phyloP scores from a whole-genome alignment of 1,140 invertebrate species.

The Sarcophaga peregrina region DNA sequence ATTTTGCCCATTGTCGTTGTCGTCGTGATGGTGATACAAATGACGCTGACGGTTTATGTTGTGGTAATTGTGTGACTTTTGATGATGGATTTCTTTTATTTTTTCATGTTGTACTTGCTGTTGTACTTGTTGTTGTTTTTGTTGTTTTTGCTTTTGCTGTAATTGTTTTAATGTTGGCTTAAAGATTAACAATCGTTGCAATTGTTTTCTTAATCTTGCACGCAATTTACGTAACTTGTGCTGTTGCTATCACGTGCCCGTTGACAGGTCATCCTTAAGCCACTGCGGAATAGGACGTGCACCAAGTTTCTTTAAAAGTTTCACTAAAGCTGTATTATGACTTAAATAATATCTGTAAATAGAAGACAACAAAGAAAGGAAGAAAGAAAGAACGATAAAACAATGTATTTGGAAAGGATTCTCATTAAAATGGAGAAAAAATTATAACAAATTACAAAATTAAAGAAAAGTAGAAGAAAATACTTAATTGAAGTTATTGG shows the following conservation, averaged over 20 bases:
- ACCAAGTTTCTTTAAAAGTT: constrained; percentile 86
- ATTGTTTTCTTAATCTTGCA: constrained; percentile 63
- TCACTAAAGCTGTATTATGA: constrained; percentile 93
- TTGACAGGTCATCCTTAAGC: constrained; percentile 88
- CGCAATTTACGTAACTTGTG: constrained; percentile 56
- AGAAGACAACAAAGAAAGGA: constrained; percentile 42
- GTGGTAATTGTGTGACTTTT: constrained; percentile 8
- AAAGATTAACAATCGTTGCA: constrained; percentile 50
- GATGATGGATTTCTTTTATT: background rate
- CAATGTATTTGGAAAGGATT: background rate
- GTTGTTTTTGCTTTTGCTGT: no score
- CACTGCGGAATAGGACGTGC: constrained; percentile 87
- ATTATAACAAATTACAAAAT: background rate
- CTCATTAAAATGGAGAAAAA: background rate
- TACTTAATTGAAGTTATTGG: background rate
- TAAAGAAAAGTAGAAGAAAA: background rate
- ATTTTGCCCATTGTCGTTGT: background rate
- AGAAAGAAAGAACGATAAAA: background rate
- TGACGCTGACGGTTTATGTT: background rate
- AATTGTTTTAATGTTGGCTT: constrained; percentile 32
- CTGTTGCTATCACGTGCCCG: constrained; percentile 61
- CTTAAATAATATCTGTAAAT: constrained; percentile 84
- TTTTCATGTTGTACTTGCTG: background rate
- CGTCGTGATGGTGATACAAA: background rate
- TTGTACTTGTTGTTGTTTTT: constrained; percentile 5